phyloP scores from a whole-genome alignment of 37 sponge, comb jelly and placozoan species.

The Mnemiopsis leidyi region DNA sequence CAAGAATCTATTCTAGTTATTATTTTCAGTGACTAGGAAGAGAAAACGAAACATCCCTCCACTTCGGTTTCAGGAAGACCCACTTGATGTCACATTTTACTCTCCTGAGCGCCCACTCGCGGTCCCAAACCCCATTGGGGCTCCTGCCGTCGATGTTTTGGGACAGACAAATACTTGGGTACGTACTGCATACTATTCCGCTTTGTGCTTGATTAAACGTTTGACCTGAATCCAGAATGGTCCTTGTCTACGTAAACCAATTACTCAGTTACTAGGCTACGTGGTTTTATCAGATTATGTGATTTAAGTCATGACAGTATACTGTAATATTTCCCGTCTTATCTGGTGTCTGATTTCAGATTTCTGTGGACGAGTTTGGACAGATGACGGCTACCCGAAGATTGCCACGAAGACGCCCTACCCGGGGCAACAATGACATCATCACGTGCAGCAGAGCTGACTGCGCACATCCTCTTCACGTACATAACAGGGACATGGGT shows the following conservation, averaged over 20 bases:
- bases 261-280: not conserved
- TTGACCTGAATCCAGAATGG: no score
- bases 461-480: not conserved
- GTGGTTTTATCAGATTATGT: not conserved
- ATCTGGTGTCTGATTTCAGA: not conserved
- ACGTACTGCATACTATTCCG: not conserved
- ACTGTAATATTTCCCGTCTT: constrained; percentile 1
- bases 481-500: not conserved
- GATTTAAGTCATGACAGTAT: no score
- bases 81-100: not conserved
- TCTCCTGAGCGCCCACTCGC: constrained; percentile 12
- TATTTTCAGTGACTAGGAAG: not conserved
- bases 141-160: not conserved
- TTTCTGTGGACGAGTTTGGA: constrained; percentile 37
- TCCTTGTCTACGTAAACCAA: no score
- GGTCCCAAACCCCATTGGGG: not conserved
- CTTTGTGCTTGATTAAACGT: no score
- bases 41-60: constrained; percentile 21
- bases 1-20: no score
- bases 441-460: not conserved
- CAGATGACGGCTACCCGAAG: not conserved
- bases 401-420: not conserved
- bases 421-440: not conserved
- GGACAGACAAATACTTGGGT: not conserved
- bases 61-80: not conserved